Conservation (phyloP, 2,888 invertebrate genomes). For the Noctua fimbriata region DNA sequence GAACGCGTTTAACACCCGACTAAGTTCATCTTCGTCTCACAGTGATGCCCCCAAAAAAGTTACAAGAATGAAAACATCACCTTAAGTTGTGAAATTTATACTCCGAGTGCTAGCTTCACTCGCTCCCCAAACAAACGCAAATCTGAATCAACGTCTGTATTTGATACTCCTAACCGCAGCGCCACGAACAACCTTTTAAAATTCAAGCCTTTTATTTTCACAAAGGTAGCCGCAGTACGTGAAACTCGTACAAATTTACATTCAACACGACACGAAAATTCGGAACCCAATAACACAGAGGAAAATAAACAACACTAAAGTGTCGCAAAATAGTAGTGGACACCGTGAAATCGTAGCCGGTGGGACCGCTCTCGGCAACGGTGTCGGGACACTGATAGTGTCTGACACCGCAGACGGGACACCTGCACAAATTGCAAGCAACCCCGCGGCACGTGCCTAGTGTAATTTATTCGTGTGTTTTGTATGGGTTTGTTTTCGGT, state of each 20-base stretch:
- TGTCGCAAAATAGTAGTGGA: conserved; percentile 70
- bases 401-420: conserved; percentile 70
- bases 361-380: conserved; percentile 63
- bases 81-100: background rate
- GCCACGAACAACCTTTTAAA: conserved; percentile 40
- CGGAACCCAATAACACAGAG: conserved; percentile 71
- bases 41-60: background rate
- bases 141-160: conserved; percentile 38
- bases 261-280: conserved; percentile 71
- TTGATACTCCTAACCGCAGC: conserved; percentile 26
- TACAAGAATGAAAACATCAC: background rate
- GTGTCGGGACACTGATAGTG: conserved; percentile 72
- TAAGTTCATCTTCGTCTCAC: background rate
- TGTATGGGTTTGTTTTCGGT: conserved; percentile 51
- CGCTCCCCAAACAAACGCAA: conserved; percentile 19
- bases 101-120: background rate
- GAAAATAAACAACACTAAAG: conserved; percentile 74
- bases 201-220: conserved; percentile 60
- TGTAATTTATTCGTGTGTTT: conserved; percentile 63
- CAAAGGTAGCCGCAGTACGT: conserved; percentile 57
- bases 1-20: background rate
- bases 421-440: conserved; percentile 73
- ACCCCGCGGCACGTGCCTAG: conserved; percentile 61
- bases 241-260: conserved; percentile 72
- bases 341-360: conserved; percentile 69